These are phyloP conservation scores for Siphamia tubifer DNA, from an alignment of 2,113 vertebrate genomes.

Conservation along the genomic window DNA sequence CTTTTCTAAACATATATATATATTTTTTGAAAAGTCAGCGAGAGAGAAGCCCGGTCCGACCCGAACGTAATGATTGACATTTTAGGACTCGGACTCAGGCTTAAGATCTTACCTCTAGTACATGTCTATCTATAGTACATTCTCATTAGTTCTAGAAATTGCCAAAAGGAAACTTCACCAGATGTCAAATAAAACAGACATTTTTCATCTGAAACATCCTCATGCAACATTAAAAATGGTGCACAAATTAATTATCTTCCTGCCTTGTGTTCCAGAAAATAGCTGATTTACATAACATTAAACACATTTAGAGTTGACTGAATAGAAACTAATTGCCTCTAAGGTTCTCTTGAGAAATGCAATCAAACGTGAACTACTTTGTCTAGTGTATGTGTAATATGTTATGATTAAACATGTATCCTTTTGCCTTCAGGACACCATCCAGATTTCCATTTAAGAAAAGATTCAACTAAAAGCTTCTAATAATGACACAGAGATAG, in stretches of 20 bases:
- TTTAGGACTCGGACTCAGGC: no score
- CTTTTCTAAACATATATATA: no score
- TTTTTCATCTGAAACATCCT: neutral
- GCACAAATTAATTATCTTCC: neutral
- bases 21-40: no score
- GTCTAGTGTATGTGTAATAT: constrained; percentile 49
- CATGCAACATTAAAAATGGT: neutral
- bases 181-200: neutral
- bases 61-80: no score
- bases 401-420: constrained; percentile 65
- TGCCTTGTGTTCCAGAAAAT: neutral
- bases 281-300: constrained; percentile 56
- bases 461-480: constrained; percentile 18
- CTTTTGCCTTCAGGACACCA: constrained; percentile 44
- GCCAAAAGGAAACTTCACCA: neutral
- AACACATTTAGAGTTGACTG: constrained; percentile 43
- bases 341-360: constrained; percentile 62
- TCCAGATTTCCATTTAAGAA: constrained; percentile 44
- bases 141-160: neutral
- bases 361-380: constrained; percentile 78
- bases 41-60: no score
- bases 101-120: no score
- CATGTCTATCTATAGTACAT: neutral
- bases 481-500: neutral
- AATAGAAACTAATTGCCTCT: constrained; percentile 69